A percentile compares a stretch with the other conserved stretches of the same genome.
These are phyloP conservation scores for Leucoma salicis DNA, from an alignment of 2,888 invertebrate species.

Conservation along the genomic window DNA sequence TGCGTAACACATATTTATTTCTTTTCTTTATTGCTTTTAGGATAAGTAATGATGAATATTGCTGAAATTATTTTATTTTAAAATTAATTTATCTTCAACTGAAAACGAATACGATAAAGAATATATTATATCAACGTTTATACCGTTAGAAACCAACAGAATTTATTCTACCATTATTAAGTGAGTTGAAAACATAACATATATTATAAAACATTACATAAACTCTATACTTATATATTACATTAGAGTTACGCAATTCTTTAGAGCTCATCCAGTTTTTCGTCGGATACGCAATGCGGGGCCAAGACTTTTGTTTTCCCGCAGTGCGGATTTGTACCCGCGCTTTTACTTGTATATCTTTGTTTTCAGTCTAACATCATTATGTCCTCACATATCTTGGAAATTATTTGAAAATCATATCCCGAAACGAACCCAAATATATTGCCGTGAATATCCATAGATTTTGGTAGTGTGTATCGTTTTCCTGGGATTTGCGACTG, in stretches of 20 bases:
- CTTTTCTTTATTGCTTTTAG: conserved; percentile 30
- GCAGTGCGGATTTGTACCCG: conserved; percentile 27
- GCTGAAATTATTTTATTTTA: conserved; percentile 15
- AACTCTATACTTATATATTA: background rate
- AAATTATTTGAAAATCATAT: too few relatives aligned
- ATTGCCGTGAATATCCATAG: too few relatives aligned
- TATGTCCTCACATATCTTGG: too few relatives aligned
- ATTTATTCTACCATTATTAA: too few relatives aligned
- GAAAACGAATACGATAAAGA: too few relatives aligned
- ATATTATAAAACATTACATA: background rate
- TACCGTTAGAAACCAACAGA: too few relatives aligned
- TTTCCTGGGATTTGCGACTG: too few relatives aligned
- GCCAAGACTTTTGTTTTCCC: conserved; percentile 14
- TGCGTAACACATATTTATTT: conserved; percentile 27
- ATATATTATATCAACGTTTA: too few relatives aligned
- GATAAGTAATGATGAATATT: conserved; percentile 4
- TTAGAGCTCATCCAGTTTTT: conserved; percentile 9
- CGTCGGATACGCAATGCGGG: conserved; percentile 27
- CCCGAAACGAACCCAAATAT: too few relatives aligned
- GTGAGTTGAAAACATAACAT: too few relatives aligned
- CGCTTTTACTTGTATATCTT: conserved; percentile 10
- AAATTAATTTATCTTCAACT: background rate
- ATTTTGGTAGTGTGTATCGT: too few relatives aligned
- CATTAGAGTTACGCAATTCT: background rate
- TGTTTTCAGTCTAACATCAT: conserved; percentile 11